phyloP scores from a whole-genome alignment of 2,888 invertebrate genomes.

The Drosophila austrosaltans region DNA sequence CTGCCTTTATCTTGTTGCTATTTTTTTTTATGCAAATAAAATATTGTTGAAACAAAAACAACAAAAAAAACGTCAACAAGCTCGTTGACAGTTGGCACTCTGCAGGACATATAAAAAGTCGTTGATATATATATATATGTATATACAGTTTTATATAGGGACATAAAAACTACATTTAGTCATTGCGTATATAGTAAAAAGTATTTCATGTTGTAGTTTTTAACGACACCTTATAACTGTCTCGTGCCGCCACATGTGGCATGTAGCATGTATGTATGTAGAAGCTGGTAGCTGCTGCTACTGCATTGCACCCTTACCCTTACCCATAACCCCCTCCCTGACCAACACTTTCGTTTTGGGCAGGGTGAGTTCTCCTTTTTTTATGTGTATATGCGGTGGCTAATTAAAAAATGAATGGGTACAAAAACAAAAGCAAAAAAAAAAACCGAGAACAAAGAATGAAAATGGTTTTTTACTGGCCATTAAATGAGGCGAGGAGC shows the following conservation, averaged over 20 bases:
- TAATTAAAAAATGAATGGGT: slow-evolving; percentile 70
- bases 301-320: slow-evolving; percentile 6
- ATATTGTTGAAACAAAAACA: slow-evolving; percentile 10
- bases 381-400: slow-evolving; percentile 65
- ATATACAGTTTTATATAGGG: background rate
- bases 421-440: slow-evolving; percentile 14
- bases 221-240: slow-evolving; percentile 72
- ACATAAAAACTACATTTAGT: slow-evolving; percentile 10
- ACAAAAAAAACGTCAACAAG: background rate
- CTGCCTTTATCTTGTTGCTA: slow-evolving; percentile 4
- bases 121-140: background rate
- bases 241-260: slow-evolving; percentile 59
- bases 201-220: slow-evolving; percentile 45
- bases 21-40: slow-evolving; percentile 16
- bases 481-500: slow-evolving; percentile 44
- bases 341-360: background rate
- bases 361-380: slow-evolving; percentile 58
- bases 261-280: slow-evolving; percentile 39
- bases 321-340: no score
- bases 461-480: slow-evolving; percentile 40
- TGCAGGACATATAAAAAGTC: slow-evolving; percentile 12
- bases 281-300: background rate
- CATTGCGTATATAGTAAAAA: slow-evolving; percentile 16
- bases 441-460: slow-evolving; percentile 23
- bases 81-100: slow-evolving; percentile 13